Evolutionary conservation across 2,888 invertebrate genomes (phyloP).

Genomic region (Luperina testacea): DNA sequence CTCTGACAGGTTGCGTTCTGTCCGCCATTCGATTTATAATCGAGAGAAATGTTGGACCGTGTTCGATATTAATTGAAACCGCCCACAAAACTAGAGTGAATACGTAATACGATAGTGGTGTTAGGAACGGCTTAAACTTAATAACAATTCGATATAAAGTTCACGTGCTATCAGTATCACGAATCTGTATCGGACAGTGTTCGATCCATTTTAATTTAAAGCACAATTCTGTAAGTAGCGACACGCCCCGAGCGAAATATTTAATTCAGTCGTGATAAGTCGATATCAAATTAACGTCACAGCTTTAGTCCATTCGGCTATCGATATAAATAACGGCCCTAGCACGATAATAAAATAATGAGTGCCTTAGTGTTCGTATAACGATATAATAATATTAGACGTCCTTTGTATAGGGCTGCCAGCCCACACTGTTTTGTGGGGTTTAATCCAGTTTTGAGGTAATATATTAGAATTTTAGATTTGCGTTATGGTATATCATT

Average conservation of each 20-base stretch:
- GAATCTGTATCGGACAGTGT: constrained; percentile 63
- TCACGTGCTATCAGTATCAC: constrained; percentile 65
- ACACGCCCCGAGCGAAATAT: constrained; percentile 73
- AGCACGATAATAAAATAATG: constrained; percentile 83
- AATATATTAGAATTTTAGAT: constrained; percentile 46
- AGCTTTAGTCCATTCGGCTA: constrained; percentile 70
- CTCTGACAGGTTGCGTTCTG: constrained; percentile 31
- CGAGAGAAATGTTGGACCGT: constrained; percentile 42
- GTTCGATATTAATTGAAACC: constrained; percentile 41
- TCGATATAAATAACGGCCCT: constrained; percentile 76
- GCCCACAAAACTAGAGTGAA: constrained; percentile 45
- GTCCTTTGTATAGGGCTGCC: constrained; percentile 53
- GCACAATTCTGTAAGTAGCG: constrained; percentile 59
- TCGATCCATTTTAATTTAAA: constrained; percentile 63
- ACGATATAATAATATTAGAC: constrained; percentile 73
- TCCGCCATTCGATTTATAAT: constrained; percentile 35
- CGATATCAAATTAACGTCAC: constrained; percentile 81
- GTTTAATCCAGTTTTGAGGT: constrained; percentile 19
- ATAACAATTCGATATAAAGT: constrained; percentile 65
- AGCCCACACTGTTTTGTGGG: constrained; percentile 27
- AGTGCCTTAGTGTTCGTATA: constrained; percentile 71
- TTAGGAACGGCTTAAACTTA: constrained; percentile 56
- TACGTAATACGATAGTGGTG: constrained; percentile 48
- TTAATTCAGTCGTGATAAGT: constrained; percentile 80
- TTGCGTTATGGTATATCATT: constrained; percentile 23